Evolutionary conservation across 2,888 invertebrate species (phyloP), one percentile per base, ranked within the genome.

Genomic region (Theretra japonica): DNA sequence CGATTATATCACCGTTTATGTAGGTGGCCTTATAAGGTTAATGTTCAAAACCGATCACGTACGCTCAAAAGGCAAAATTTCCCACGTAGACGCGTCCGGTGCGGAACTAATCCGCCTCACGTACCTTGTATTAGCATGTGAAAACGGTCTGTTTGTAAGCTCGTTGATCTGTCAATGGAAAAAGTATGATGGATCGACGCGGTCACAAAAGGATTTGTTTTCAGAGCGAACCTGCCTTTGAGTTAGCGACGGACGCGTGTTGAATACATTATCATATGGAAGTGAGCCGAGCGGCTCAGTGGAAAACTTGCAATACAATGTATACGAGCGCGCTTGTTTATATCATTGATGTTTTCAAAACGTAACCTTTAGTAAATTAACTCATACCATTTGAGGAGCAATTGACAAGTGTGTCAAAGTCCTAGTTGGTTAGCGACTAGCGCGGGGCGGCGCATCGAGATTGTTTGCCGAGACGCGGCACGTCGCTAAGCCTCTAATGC

Each of bases 1-100:
- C 85, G 90, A 90, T 93, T 93, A 92, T 92, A 92, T 93, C 93
- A 92, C 90, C 90, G 88, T 85, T 88, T 87, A 90, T 90, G 93
- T 93, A 93, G 93, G 93, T 90, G 91, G 92, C 93, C 93, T 88
- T 93, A 93, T 92, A 93, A 93, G 93, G 93, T 91, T 92, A 92
- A 93, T 93, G 91, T 89, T 89, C 83, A 86, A 88, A 90, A 88
- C 73, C 75, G 75, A 77, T 68, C 71, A 72, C 48, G 70, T 65
- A 72, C 70, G 65, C 53, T 73, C 73, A 72, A 73, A 68, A 72
- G 41, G 74, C 77, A 70, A 74, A 77, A 77, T 75, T 93, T 93
- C 93, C 92, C 93, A 93, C 92, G 90, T 86, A 86, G 77, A 75
- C 76, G 77, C 78, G 74, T 78, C 79, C 76, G 76, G 79, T 81